Evolutionary conservation across 2,113 vertebrate species (phyloP), one percentile per base, ranked within the genome.

Genomic region (Cacatua alba): DNA sequence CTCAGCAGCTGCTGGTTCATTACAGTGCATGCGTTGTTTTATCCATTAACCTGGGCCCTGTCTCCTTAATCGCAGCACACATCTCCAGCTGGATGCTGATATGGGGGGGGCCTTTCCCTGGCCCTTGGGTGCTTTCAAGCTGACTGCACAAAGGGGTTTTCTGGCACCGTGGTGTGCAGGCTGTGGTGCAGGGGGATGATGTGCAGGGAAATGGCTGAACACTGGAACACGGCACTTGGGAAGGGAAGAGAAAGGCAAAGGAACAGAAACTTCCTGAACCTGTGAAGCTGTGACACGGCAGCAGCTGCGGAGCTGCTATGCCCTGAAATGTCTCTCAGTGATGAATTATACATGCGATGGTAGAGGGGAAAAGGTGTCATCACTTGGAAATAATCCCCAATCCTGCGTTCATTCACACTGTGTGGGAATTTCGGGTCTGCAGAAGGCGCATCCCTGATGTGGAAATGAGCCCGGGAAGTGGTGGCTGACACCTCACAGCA

Each of bases 21-120:
- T 37, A 19, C 60, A 68, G 44, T 0, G 11, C 6, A 1, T 19
- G 6, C 1, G 16, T 13, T 2, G 4, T n/a, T 55, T 29, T 29
- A 16, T 11, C 86, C 72, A 5, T 65, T 77, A 93, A 60, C 46
- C 21, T 57, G 67, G 68, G 82, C 33, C 59, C 77, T 74, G 79
- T 35, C 25, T 82, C 19, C 53, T 75, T 49, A 44, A 86, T 71
- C 13, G 3, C 77, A 7, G 1, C 29, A 7, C 63, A 39, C 3
- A 80, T 63, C 72, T 80, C 72, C 59, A 39, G 3, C 59, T 24
- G 63, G 25, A 59, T 0, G 2, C 13, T 81, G 78, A 87, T 64
- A 62, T 0, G 31, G 9, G 8, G 8, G 31, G 29, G 11, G 48
- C 48, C 35, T 85, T 67, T 39, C n/a, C 16, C 43, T 26, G 52